These are phyloP conservation scores for Nasonia vitripennis DNA, from an alignment of 1,140 invertebrate genomes.

Conservation along the genomic window DNA sequence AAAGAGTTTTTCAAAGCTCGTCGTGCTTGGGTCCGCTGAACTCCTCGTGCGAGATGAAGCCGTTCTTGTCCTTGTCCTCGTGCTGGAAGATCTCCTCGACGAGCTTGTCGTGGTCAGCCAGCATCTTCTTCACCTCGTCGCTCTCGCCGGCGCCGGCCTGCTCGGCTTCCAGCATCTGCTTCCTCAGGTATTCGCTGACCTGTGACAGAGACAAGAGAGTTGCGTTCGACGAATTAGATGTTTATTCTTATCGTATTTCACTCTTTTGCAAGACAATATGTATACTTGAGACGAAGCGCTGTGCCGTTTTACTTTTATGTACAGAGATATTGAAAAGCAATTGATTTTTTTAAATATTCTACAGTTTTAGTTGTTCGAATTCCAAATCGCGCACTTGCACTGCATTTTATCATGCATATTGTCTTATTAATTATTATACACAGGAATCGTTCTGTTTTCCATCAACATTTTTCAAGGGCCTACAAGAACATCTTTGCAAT, in stretches of 20 bases:
- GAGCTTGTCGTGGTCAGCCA: constrained; percentile 93
- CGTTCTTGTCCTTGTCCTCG: constrained; percentile 96
- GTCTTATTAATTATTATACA: not conserved
- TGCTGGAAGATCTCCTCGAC: constrained; percentile 98
- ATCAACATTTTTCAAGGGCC: constrained; percentile 45
- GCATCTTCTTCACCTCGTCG: constrained; percentile 89
- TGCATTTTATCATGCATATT: constrained; percentile 14
- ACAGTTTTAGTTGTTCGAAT: not conserved
- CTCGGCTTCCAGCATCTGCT: constrained; percentile 89
- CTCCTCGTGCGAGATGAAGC: constrained; percentile 95
- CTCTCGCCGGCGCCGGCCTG: constrained; percentile 77
- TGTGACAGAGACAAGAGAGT: constrained; percentile 65
- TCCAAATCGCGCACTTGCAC: not conserved
- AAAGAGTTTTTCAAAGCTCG: constrained; percentile 83
- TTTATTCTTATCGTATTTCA: not conserved
- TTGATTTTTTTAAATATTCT: not conserved
- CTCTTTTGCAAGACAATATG: constrained; percentile 14
- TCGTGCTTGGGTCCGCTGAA: constrained; percentile 98
- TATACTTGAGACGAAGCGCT: not conserved
- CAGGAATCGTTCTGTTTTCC: constrained; percentile 44
- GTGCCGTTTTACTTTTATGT: too few relatives aligned
- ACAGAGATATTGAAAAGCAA: too few relatives aligned
- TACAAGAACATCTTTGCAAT: constrained; percentile 11
- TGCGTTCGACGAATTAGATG: not conserved
- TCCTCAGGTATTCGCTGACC: constrained; percentile 93